Percentiles rank a stretch among this genome's conserved stretches.
phyloP scores from a whole-genome alignment of 2,113 vertebrate species.

The Scalopus aquaticus region DNA sequence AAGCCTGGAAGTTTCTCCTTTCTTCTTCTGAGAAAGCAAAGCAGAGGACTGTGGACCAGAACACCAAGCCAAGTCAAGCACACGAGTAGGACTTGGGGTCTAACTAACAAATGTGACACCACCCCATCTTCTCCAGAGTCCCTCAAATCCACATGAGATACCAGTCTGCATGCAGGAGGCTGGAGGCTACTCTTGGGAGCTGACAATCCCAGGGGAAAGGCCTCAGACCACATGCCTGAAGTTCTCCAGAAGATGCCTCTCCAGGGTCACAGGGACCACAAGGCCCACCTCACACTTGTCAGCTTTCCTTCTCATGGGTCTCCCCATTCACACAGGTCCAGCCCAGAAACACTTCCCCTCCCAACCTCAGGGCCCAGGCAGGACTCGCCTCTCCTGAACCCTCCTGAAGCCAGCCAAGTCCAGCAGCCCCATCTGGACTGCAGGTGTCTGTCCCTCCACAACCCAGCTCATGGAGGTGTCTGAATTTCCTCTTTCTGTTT shows the following conservation, averaged over 20 bases:
- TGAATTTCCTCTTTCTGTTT: fast-evolving
- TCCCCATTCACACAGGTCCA: background rate
- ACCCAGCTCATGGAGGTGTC: fast-evolving
- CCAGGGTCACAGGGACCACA: background rate
- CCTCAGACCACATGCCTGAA: background rate
- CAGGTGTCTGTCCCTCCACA: background rate
- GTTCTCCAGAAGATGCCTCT: background rate
- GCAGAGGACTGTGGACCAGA: background rate
- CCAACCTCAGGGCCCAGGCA: background rate
- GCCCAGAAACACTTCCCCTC: fast-evolving
- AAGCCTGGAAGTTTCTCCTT: background rate
- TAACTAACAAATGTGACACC: no score
- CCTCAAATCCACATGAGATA: fast-evolving
- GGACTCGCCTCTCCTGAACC: background rate
- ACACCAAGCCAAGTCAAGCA: fast-evolving
- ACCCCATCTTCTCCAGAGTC: background rate
- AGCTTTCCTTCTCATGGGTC: background rate
- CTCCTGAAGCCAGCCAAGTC: background rate
- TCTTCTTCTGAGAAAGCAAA: background rate
- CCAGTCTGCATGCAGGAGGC: background rate
- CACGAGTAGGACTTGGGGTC: fast-evolving
- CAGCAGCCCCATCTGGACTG: no score
- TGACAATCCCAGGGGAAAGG: background rate
- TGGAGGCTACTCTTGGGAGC: fast-evolving
- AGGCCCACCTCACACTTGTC: background rate